phyloP scores from a whole-genome alignment of 2,888 invertebrate genomes.

The Sinelater perroti region DNA sequence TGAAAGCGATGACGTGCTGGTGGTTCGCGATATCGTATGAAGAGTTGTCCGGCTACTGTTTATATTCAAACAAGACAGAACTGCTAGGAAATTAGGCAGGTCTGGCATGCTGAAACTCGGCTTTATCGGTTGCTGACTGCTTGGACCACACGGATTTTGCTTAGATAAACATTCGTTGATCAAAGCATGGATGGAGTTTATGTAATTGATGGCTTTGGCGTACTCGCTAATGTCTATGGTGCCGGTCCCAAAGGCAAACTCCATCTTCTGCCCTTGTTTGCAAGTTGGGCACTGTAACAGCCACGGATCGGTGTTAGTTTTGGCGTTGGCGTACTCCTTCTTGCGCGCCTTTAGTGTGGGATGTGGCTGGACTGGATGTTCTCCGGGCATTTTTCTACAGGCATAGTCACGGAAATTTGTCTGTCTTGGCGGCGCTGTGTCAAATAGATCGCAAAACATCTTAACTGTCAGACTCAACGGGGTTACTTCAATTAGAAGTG shows the following conservation, averaged over 20 bases:
- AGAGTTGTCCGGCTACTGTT: neutral
- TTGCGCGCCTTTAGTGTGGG: neutral
- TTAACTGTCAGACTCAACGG: constrained; percentile 15
- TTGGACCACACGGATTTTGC: too few relatives aligned
- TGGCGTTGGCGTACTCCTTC: neutral
- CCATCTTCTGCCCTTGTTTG: neutral
- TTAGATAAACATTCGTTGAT: constrained; percentile 22
- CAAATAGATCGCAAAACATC: neutral
- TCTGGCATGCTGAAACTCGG: constrained; percentile 27
- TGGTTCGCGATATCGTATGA: neutral
- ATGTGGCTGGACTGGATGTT: neutral
- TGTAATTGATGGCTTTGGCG: constrained; percentile 37
- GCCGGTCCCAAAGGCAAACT: neutral
- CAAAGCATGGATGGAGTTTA: constrained; percentile 34
- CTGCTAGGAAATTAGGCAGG: constrained; percentile 27
- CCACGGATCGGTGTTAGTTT: constrained; percentile 26
- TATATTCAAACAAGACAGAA: constrained; percentile 3
- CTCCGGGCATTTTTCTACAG: neutral
- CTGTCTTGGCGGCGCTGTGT: neutral
- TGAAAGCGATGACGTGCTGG: constrained; percentile 1
- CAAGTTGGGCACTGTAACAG: constrained; percentile 16
- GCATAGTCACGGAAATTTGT: constrained; percentile 18
- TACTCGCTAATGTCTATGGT: constrained; percentile 12
- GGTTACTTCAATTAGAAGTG: too few relatives aligned
- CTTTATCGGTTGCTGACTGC: neutral